phyloP scores from a whole-genome alignment of 2,888 invertebrate genomes.

The Alloplasta piceator region DNA sequence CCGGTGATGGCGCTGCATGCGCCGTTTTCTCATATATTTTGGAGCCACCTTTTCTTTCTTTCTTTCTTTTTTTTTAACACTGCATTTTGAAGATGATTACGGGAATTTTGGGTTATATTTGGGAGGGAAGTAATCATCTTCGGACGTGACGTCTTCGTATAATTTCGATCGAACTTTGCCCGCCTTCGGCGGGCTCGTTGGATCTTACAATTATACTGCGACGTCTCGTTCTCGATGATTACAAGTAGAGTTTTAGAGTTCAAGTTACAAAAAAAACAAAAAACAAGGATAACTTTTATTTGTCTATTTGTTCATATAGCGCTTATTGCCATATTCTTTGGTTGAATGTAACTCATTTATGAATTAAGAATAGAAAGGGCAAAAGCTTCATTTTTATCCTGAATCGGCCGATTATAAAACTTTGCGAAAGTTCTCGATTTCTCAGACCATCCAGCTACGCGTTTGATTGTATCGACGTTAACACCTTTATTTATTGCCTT shows the following conservation, averaged over 20 bases:
- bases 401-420: slow-evolving; percentile 18
- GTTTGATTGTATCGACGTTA: slow-evolving; percentile 22
- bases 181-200: slow-evolving; percentile 6
- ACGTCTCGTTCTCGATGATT: slow-evolving; percentile 33
- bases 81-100: neutral
- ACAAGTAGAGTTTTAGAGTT: slow-evolving; percentile 17
- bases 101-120: slow-evolving; percentile 1
- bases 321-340: neutral
- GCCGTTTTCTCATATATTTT: neutral
- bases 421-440: slow-evolving; percentile 15
- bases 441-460: slow-evolving; percentile 18
- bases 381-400: slow-evolving; percentile 10
- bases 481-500: slow-evolving; percentile 18
- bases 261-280: neutral
- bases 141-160: neutral
- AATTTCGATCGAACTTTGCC: too few species aligned
- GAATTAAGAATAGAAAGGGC: slow-evolving; percentile 1
- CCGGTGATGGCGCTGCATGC: neutral
- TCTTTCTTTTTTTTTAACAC: neutral
- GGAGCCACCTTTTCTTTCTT: neutral
- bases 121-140: neutral
- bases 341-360: neutral
- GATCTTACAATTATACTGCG: slow-evolving; percentile 12
- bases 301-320: neutral
- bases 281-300: slow-evolving; percentile 5